These are phyloP conservation scores for Scarus forsteni DNA, from an alignment of 2,797 vertebrate species.

Conservation along the genomic window DNA sequence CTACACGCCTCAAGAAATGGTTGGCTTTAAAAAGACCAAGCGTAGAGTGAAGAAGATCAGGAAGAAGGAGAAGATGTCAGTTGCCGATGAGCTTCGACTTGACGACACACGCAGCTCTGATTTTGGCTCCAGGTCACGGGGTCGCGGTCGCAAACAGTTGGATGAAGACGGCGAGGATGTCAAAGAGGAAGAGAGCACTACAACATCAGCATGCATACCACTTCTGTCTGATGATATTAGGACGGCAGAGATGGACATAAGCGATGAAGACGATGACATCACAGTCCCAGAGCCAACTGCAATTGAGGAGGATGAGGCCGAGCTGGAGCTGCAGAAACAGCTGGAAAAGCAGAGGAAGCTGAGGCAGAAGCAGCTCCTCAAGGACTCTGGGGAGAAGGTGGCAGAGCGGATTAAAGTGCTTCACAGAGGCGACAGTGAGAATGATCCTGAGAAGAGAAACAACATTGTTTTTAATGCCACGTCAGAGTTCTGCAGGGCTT, in stretches of 20 bases:
- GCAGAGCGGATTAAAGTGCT: constrained; percentile 81
- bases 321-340: constrained; percentile 93
- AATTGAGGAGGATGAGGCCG: constrained; percentile 92
- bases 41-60: constrained; percentile 90
- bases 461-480: constrained; percentile 94
- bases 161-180: constrained; percentile 33
- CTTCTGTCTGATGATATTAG: constrained; percentile 87
- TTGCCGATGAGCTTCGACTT: constrained; percentile 66
- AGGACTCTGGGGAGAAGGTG: constrained; percentile 90
- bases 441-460: constrained; percentile 87
- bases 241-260: constrained; percentile 93
- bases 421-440: constrained; percentile 61
- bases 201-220: constrained; percentile 12
- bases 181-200: constrained; percentile 34
- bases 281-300: constrained; percentile 58
- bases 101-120: constrained; percentile 85
- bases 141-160: constrained; percentile 60
- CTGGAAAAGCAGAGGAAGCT: constrained; percentile 92
- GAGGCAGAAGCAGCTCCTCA: constrained; percentile 86
- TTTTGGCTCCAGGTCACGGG: constrained; percentile 89
- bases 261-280: constrained; percentile 84
- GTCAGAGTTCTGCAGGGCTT: constrained; percentile 93
- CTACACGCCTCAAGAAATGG: constrained; percentile 92
- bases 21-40: constrained; percentile 92
- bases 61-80: constrained; percentile 86